Base-by-base conservation (phyloP, 2,113 vertebrate species). In the Delphinapterus leucas region DNA sequence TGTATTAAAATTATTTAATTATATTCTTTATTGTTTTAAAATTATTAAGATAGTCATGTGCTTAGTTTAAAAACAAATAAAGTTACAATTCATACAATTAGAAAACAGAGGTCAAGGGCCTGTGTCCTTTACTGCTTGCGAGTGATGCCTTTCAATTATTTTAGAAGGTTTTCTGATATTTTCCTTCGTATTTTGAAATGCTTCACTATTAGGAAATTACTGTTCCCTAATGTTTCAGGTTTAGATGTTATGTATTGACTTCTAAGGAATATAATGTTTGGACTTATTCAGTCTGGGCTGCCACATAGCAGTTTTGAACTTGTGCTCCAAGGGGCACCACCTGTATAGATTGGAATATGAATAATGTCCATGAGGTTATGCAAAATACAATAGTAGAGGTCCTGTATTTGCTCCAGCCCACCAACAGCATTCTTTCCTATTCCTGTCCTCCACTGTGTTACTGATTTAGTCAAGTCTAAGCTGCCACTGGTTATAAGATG, bases 151-250 rank as follows among this genome's bases (percentile, higher is more conserved):
- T 92, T 77, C 25, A 63, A 8, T 70, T 74, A 68, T 93, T 88
- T 96, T 86, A 53, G 9, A 93, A 53, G 11, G 89, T 83, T 5
- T 90, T 91, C 26, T 85, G 38, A 2, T 18, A 70, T 90, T 90
- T 94, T 53, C 20, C 3, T 79, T 84, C 17, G 20, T 23, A 71
- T 49, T 80, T 88, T 15, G 79, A 87, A 77, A 83, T 63, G 36
- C 0, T 68, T 9, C 74, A 36, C 26, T 92, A 38, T 80, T 80
- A 58, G n/a, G 77, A 10, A 7, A 74, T 49, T 67, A 26, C 4
- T 71, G 17, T 36, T 87, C n/a, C 28, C 31, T 88, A 88, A 36
- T 1, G 10, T 90, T 96, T 95, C 7, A 21, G 55, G 67, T 87
- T 89, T n/a, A 80, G 4, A 53, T 81, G 8, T 18, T 73, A 33